Evolutionary conservation across 2,113 vertebrate species (phyloP), one percentile per base, ranked within the genome.

Genomic region (Stomatorhinus ivindoensis): DNA sequence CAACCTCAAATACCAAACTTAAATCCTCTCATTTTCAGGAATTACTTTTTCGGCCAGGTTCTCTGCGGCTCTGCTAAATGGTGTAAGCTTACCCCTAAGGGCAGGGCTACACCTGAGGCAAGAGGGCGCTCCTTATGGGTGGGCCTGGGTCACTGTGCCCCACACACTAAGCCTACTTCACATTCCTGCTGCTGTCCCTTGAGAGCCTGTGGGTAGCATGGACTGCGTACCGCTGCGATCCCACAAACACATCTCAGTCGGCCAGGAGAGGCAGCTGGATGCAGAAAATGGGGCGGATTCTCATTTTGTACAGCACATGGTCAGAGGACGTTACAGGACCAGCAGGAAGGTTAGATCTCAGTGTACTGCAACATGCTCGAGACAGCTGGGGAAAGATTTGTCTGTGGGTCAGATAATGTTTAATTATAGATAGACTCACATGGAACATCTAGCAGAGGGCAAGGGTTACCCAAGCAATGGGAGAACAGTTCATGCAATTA

Each of bases 161-260:
- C 5, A 13, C 88, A 55, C 46, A 42, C 50, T 89, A 83, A 89
- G 50, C 88, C 88, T n/a, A 24, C 73, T 84, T 58, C 58, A 83
- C 47, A 89, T 89, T 89, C 76, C 88, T 83, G 73, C 50, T 35
- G 50, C 31, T n/a, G 24, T 19, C 21, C 3, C 13, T 2, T 0
- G 3, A 86, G 13, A 51, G 24, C 85, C 13, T 17, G 24, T 9
- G 3, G 6, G 8, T 0, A 83, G 42, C 17, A 1, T 1, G 4
- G 21, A 6, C 42, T 10, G 19, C 1, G 44, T n/a, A 46, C 19
- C 9, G 17, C 42, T 44, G 39, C 2, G 44, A 83, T 83, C 19
- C 4, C 69, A 76, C 13, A 76, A 76, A 73, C 4, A 17, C 69
- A 5, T 13, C 11, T 73, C 31, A 35, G 69, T 6, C 15, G 2